Percentiles rank a stretch among this genome's conserved stretches.
These are phyloP conservation scores for Phania funesta DNA, from an alignment of 2,888 invertebrate species.

Conservation along the genomic window DNA sequence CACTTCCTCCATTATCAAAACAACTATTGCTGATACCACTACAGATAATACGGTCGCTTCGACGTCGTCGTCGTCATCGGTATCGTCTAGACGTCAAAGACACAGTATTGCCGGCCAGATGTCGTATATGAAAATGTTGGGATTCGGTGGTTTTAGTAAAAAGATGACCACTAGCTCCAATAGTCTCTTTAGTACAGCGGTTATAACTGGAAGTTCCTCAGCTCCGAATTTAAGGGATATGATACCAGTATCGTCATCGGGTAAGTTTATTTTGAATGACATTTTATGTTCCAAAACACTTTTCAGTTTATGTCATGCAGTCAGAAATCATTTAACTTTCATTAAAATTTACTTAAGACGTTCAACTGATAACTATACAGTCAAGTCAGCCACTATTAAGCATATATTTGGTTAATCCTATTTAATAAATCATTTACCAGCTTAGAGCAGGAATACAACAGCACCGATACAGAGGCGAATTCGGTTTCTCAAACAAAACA, in stretches of 20 bases:
- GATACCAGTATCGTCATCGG: constrained; percentile 89
- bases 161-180: constrained; percentile 86
- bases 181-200: constrained; percentile 96
- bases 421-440: too few relatives aligned
- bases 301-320: too few relatives aligned
- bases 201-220: constrained; percentile 96
- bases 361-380: too few relatives aligned
- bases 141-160: constrained; percentile 86
- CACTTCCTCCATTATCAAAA: constrained; percentile 65
- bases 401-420: too few relatives aligned
- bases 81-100: constrained; percentile 89
- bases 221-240: constrained; percentile 94
- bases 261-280: constrained; percentile 82
- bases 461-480: too few relatives aligned
- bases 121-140: constrained; percentile 95
- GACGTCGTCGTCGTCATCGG: constrained; percentile 78
- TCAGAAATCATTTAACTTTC: too few relatives aligned
- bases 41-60: constrained; percentile 78
- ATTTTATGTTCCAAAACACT: neutral
- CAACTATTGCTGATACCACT: constrained; percentile 75
- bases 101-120: constrained; percentile 98
- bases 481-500: too few relatives aligned
- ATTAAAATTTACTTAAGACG: too few relatives aligned
- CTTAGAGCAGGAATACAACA: too few relatives aligned
- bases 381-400: too few relatives aligned